A percentile compares a stretch with the other conserved stretches of the same genome.
These are phyloP conservation scores for Leptinotarsa tumamoca DNA, from an alignment of 2,888 invertebrate species.

Conservation along the genomic window DNA sequence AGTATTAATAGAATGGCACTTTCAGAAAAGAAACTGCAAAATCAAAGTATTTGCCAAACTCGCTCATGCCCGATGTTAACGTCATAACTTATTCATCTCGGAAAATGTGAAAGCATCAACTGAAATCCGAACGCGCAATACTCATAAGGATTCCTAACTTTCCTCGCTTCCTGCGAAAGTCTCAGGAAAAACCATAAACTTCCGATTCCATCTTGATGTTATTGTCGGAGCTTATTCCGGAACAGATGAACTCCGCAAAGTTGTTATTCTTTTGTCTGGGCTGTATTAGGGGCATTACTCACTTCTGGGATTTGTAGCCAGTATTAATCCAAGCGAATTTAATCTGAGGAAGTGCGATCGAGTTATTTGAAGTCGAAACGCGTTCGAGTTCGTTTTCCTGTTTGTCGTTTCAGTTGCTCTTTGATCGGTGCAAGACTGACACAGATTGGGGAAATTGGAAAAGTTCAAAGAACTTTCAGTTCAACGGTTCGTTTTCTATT, in stretches of 20 bases:
- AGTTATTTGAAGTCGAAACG: slow-evolving; percentile 27
- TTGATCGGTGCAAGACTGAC: background rate
- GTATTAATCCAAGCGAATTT: slow-evolving; percentile 33
- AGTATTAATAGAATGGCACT: background rate
- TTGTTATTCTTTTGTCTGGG: slow-evolving; percentile 38
- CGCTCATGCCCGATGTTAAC: background rate
- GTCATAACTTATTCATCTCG: slow-evolving; percentile 10
- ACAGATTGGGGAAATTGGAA: background rate
- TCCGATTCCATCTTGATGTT: slow-evolving; percentile 27
- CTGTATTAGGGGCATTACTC: slow-evolving; percentile 40
- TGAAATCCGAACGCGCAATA: slow-evolving; percentile 14
- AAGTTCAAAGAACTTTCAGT: too few species aligned
- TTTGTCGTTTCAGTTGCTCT: slow-evolving; percentile 25
- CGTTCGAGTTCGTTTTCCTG: slow-evolving; percentile 24
- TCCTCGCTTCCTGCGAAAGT: slow-evolving; percentile 27
- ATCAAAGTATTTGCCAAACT: background rate
- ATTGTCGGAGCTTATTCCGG: slow-evolving; percentile 30
- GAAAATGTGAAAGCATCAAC: slow-evolving; percentile 3
- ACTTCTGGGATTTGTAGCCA: slow-evolving; percentile 31
- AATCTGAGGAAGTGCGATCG: slow-evolving; percentile 28
- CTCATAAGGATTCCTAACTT: slow-evolving; percentile 15
- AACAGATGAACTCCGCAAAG: slow-evolving; percentile 35
- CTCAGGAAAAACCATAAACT: slow-evolving; percentile 34
- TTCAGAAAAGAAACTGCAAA: background rate
- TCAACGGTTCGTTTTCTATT: too few species aligned